Evolutionary conservation across 2,888 invertebrate species (phyloP), one percentile per base, ranked within the genome.

Genomic region (Epistrophe grossulariae): DNA sequence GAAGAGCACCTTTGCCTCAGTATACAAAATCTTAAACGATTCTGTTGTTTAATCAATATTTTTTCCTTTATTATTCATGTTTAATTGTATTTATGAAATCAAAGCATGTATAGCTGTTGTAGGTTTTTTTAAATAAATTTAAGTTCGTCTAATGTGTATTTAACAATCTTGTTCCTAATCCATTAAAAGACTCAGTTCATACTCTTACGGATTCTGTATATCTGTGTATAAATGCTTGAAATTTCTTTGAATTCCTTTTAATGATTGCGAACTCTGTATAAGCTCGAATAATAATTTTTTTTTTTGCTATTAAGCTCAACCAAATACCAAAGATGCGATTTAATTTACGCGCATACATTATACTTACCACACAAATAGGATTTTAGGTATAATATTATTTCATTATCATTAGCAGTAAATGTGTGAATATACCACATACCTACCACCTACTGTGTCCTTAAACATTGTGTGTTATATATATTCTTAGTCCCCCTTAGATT

Each of bases 401-500:
- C 48, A 50, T 68, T 31, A 68, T 50, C 31, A 68, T 35, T 31
- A 50, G 17, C 24, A 68, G n/a, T 28, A 13, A 17, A 13, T 38
- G 59, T 59, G 59, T 59, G 35, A 59, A 35, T 35, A 35, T 35
- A 59, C 35, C 6, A n/a, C 11, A 59, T n/a, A 31, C 57, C 17
- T 17, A 17, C 0, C 10, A 0, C 28, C 6, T 31, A 57, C 55
- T 15, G 0, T n/a, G 13, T 24, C 6, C 3, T 11, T 13, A 55
- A 28, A 57, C 31, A 31, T 31, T n/a, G 1, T 48, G 17, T 40
- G 64, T 28, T 11, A n/a, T 24, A 43, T 62, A n/a, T 62, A 66
- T 74, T 38, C 24, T 35, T 45, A 50, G 70, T 76, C 74, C 57
- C 43, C 35, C 13, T n/a, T 13, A 72, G 80, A 72, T 76, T 84